Evolutionary conservation across 1,140 invertebrate species (phyloP), one percentile per base, ranked within the genome.

Genomic region (Listronotus bonariensis): DNA sequence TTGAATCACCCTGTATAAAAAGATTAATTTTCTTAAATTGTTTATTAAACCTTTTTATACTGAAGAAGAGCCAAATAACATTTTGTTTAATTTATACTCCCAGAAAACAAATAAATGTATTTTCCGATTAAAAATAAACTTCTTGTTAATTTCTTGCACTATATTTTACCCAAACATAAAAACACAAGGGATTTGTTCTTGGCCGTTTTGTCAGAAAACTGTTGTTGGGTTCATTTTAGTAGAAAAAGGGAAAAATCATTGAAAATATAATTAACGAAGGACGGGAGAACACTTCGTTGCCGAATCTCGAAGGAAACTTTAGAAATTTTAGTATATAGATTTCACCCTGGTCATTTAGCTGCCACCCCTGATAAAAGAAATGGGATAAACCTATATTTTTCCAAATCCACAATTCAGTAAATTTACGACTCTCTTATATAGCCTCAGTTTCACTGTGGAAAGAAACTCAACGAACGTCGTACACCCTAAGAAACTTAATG

Each of bases 301-400:
- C 45, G 45, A 48, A 48, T 34, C 32, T 20, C n/a, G 45, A 15
- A 48, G 18, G 45, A 48, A 48, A 48, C 45, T 48, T 48, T 48
- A 48, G 45, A 48, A 48, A 48, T 48, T 48, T 48, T 17, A 48
- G 45, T 48, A 48, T 48, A 48, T 48, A 48, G 45, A 48, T 48
- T 48, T 48, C 45, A 48, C n/a, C 14, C 45, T 48, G 66, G 66
- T 68, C 66, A 68, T 68, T 62, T 53, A 64, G 66, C 66, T 63
- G 60, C 62, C 63, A 55, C 67, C 67, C 67, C 58, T 66, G 67
- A 61, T 65, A 68, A 68, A 68, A 66, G 67, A 66, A 72, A 70
- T 64, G 68, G 66, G 68, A 72, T 69, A 70, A 72, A 72, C 65
- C 68, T 72, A 72, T 70, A 72, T 34, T 68, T 70, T 70, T 72